Base-by-base conservation (phyloP, 2,888 invertebrate species). In the Sycophila texana region DNA sequence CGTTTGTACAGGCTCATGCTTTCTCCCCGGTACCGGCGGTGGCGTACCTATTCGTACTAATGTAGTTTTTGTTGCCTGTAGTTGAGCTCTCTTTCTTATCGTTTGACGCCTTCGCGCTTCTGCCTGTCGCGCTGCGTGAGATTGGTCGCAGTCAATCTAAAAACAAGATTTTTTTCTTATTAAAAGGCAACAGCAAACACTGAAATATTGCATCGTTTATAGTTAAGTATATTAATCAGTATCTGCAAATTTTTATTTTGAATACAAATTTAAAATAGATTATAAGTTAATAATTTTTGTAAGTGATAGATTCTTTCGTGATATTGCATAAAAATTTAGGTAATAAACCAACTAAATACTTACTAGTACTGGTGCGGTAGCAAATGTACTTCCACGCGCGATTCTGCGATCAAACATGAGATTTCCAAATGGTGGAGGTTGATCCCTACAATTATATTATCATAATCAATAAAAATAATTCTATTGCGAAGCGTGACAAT, bases 331-430 rank as follows among this genome's bases (percentile, higher is more conserved):
- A n/a, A n/a, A n/a, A n/a, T n/a, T n/a, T n/a, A n/a, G n/a, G n/a
- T n/a, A n/a, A n/a, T n/a, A n/a, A n/a, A n/a, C n/a, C n/a, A 55
- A 60, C 22, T 13, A 66, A 53, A 30, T 49, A 88, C 90, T 89
- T 61, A 88, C 90, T 88, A 90, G 88, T 79, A 88, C 84, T 67
- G 88, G 85, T 26, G 86, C 83, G 22, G 86, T 92, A 71, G 94
- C 93, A 91, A 94, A 95, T 82, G 95, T 97, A 90, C 94, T 96
- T 84, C 97, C 98, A 85, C 97, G 94, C 85, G 95, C 94, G 77
- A 98, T 94, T 86, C 97, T 93, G 87, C 95, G 94, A 89, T 98
- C 98, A 91, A 94, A 96, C 97, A 97, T 98, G 88, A 98, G 92
- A 92, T 98, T 98, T 86, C 94, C 94, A 90, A 94, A 95, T 13